These are phyloP conservation scores for Caenorhabditis zanzibari DNA, from an alignment of 2,888 invertebrate species.

Conservation along the genomic window DNA sequence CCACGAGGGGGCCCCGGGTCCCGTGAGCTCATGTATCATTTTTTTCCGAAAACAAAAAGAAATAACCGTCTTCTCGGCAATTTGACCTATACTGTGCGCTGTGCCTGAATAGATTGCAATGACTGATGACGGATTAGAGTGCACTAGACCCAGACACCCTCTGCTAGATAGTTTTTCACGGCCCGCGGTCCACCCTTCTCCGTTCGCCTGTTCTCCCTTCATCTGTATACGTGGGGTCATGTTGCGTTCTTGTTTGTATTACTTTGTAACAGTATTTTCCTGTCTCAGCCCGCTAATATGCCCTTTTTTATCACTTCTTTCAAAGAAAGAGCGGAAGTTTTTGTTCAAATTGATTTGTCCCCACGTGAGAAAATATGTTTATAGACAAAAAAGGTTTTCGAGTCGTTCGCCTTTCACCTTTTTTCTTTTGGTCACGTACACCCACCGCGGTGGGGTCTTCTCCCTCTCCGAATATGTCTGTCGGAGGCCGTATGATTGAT, in stretches of 20 bases:
- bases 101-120: slow-evolving; percentile 8
- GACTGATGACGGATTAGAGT: slow-evolving; percentile 18
- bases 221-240: not conserved
- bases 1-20: slow-evolving; percentile 22
- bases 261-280: not conserved
- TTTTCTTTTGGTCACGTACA: slow-evolving; percentile 33
- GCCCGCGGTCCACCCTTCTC: not conserved
- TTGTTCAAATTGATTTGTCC: too few species aligned
- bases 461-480: slow-evolving; percentile 1
- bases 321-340: slow-evolving; percentile 4
- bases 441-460: slow-evolving; percentile 13
- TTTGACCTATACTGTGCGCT: slow-evolving; percentile 1
- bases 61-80: not conserved
- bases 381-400: slow-evolving; percentile 19
- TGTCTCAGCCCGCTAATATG: not conserved
- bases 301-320: not conserved
- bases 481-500: slow-evolving; percentile 21
- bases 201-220: not conserved
- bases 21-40: slow-evolving; percentile 42
- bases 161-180: slow-evolving; percentile 23
- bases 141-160: slow-evolving; percentile 11
- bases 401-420: slow-evolving; percentile 33
- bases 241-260: not conserved
- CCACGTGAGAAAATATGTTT: slow-evolving; percentile 31
- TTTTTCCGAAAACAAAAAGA: slow-evolving; percentile 9